A percentile compares a stretch with the other conserved stretches of the same genome.
These are phyloP conservation scores for Antennarius maculatus DNA, from an alignment of 2,797 vertebrate species.

Conservation along the genomic window DNA sequence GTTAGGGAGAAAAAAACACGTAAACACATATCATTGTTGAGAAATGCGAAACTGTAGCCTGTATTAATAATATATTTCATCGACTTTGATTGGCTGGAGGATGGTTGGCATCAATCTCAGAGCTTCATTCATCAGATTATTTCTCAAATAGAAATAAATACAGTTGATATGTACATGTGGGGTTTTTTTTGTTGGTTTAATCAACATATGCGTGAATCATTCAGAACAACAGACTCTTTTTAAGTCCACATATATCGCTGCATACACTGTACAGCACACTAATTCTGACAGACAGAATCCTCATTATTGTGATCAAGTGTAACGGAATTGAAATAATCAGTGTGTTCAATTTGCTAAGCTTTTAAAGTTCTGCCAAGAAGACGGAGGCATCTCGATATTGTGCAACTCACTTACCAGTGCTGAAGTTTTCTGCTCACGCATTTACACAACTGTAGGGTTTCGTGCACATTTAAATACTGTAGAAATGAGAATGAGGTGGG, in stretches of 20 bases:
- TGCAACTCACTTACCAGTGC: constrained; percentile 21
- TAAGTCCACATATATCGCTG: constrained; percentile 49
- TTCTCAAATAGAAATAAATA: too few relatives aligned
- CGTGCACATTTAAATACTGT: not conserved
- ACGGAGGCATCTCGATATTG: constrained; percentile 36
- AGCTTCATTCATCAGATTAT: too few relatives aligned
- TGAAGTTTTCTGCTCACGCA: constrained; percentile 16
- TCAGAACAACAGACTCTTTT: constrained; percentile 57
- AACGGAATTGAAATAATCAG: constrained; percentile 72
- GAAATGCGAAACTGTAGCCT: too few relatives aligned
- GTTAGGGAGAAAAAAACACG: too few relatives aligned
- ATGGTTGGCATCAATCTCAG: too few relatives aligned
- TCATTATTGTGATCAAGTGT: constrained; percentile 67
- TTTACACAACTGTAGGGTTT: constrained; percentile 12
- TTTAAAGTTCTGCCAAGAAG: constrained; percentile 23
- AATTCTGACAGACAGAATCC: constrained; percentile 51
- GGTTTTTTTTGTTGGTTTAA: too few relatives aligned
- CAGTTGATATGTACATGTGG: too few relatives aligned
- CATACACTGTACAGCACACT: constrained; percentile 9
- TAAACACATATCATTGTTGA: too few relatives aligned
- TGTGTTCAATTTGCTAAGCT: constrained; percentile 5
- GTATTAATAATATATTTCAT: too few relatives aligned
- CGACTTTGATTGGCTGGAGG: too few relatives aligned
- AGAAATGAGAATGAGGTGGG: not conserved
- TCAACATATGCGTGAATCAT: constrained; percentile 12